Evolutionary conservation across 2,797 vertebrate genomes (phyloP).

Genomic region (Bradypodion ventrale): DNA sequence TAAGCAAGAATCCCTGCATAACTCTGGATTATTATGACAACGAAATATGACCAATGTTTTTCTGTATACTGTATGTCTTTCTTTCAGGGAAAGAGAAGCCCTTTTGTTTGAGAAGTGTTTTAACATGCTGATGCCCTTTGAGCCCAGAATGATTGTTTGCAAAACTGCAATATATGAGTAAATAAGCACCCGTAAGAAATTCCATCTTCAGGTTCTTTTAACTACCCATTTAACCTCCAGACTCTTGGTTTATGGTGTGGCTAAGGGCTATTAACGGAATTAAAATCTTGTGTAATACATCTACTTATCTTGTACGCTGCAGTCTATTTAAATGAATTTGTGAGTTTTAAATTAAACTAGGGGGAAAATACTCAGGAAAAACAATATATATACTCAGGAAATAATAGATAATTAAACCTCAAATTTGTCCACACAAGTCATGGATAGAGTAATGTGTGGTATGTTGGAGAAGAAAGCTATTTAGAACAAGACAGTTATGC

Average conservation of each 20-base stretch:
- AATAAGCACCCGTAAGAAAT: slow-evolving; percentile 19
- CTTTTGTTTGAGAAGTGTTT: background rate
- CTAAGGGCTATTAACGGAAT: slow-evolving; percentile 30
- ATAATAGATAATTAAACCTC: slow-evolving; percentile 60
- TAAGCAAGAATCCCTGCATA: background rate
- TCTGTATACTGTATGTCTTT: background rate
- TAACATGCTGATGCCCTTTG: background rate
- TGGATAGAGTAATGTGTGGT: slow-evolving; percentile 47
- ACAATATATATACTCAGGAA: slow-evolving; percentile 52
- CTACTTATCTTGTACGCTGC: background rate
- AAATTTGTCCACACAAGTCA: slow-evolving; percentile 51
- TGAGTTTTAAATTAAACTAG: slow-evolving; percentile 22
- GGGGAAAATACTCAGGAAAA: slow-evolving; percentile 19
- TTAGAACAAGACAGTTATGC: slow-evolving; percentile 32
- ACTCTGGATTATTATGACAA: background rate
- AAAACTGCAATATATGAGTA: slow-evolving; percentile 20
- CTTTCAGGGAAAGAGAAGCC: background rate
- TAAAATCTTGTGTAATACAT: slow-evolving; percentile 18
- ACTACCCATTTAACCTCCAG: slow-evolving; percentile 35
- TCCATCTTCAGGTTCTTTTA: slow-evolving; percentile 25
- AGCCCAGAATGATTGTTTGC: background rate
- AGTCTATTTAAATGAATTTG: slow-evolving; percentile 19
- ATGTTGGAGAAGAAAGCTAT: slow-evolving; percentile 55
- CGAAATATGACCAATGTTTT: background rate
- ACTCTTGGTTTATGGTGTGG: slow-evolving; percentile 22